Base-by-base conservation (phyloP, 2,797 vertebrate species). In the Malurus splendens region DNA sequence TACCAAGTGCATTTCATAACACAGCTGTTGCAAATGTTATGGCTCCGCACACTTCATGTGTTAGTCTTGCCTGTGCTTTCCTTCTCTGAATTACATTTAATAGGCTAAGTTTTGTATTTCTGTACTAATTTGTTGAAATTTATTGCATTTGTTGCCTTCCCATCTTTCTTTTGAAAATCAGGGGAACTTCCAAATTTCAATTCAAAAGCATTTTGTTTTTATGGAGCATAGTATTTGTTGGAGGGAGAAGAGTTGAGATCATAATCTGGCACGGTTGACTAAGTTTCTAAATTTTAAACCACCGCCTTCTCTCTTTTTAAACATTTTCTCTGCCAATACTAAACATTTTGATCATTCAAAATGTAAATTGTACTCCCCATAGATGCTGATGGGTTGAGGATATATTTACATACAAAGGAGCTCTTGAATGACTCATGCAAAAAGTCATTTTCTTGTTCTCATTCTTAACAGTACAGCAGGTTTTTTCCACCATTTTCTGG, bases 331-430 rank as follows among this genome's bases (percentile, higher is more conserved):
- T 96, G 96, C 93, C 75, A 70, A 86, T 82, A 86, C 90, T 95
- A 95, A 96, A 90, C 95, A 73, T 87, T 92, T 85, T 92, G 95
- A 95, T 96, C 92, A 92, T 96, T 96, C 94, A 90, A 92, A 96
- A 96, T 95, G 93, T 94, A 96, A 96, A 96, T 96, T 93, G 70
- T 86, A 68, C 88, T 96, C 94, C 86, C 95, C 76, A 67, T 78
- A 73, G 59, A 94, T 89, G 77, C 93, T 94, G 93, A 96, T 85
- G 91, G 77, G 59, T 72, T 93, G 45, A 18, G 28, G 90, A 94
- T 93, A 86, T 90, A 95, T 94, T 92, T 93, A 83, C 89, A 83
- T 92, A 91, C 86, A 42, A 48, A 92, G 90, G 89, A 87, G 70
- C 80, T 92, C 72, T 72, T 50, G 10, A 66, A 22, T 93, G 94